Evolutionary conservation across 2,797 vertebrate genomes (phyloP).

Genomic region (Chrosomus eos): DNA sequence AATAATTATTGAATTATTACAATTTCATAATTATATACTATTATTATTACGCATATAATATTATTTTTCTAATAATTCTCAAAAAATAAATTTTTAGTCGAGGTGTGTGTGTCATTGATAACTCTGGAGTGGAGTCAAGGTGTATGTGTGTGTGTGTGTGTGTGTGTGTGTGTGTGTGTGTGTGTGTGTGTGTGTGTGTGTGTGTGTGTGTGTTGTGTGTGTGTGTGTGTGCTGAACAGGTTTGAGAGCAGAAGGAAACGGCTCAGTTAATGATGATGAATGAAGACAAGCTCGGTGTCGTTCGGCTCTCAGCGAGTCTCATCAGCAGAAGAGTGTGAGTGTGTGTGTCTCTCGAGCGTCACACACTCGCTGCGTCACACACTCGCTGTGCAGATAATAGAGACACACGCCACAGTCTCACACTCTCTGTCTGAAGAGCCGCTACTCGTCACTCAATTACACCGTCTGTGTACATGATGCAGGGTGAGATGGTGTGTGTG

Average conservation of each 20-base stretch:
- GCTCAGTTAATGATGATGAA: constrained; percentile 57
- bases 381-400: constrained; percentile 71
- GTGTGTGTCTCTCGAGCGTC: constrained; percentile 36
- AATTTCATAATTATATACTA: too few relatives aligned
- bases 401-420: constrained; percentile 68
- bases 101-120: too few relatives aligned
- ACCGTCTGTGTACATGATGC: constrained; percentile 39
- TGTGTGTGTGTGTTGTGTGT: too few relatives aligned
- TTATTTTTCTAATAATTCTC: too few relatives aligned
- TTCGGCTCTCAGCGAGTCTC: constrained; percentile 42
- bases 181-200: too few relatives aligned
- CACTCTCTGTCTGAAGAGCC: constrained; percentile 56
- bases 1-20: too few relatives aligned
- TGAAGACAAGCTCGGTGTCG: constrained; percentile 42
- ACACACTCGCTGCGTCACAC: constrained; percentile 57
- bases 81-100: too few relatives aligned
- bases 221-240: neutral
- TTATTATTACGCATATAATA: too few relatives aligned
- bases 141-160: too few relatives aligned
- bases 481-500: neutral
- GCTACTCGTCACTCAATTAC: constrained; percentile 29
- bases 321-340: constrained; percentile 38
- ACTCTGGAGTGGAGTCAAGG: too few relatives aligned
- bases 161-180: too few relatives aligned
- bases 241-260: constrained; percentile 50